Evolutionary conservation across 2,888 invertebrate genomes (phyloP).

Genomic region (Clepsis dumicolana): DNA sequence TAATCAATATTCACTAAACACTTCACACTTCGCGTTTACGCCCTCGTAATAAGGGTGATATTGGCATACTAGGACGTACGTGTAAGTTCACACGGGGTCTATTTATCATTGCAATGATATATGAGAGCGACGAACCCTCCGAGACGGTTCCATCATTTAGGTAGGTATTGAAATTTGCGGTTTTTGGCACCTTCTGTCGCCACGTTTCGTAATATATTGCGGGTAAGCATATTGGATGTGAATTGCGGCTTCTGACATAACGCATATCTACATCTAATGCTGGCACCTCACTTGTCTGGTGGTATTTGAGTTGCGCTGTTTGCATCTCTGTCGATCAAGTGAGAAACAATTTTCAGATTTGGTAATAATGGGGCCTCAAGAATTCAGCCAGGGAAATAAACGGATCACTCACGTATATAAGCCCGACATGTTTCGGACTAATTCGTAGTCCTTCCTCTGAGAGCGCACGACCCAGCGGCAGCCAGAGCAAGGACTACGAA

Average conservation of each 20-base stretch:
- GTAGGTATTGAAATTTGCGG: conserved; percentile 54
- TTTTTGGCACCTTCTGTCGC: conserved; percentile 50
- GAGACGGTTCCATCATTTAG: conserved; percentile 67
- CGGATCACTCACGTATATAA: too few relatives aligned
- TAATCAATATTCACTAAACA: conserved; percentile 49
- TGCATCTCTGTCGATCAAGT: too few relatives aligned
- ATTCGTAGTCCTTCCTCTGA: too few relatives aligned
- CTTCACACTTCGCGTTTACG: conserved; percentile 5
- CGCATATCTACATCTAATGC: background rate
- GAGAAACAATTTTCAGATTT: too few relatives aligned
- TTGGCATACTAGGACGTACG: conserved; percentile 6
- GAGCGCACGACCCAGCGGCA: too few relatives aligned
- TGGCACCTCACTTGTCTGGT: too few relatives aligned
- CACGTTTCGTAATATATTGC: conserved; percentile 42
- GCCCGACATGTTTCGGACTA: too few relatives aligned
- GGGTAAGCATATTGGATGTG: conserved; percentile 21
- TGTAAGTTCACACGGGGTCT: conserved; percentile 3
- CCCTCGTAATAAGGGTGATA: conserved; percentile 7
- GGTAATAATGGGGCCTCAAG: too few relatives aligned
- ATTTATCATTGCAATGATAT: conserved; percentile 22
- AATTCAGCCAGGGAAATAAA: too few relatives aligned
- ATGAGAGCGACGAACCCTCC: conserved; percentile 57
- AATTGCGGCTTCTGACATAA: conserved; percentile 22
- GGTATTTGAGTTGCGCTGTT: too few relatives aligned
- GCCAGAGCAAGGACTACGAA: too few relatives aligned